Evolutionary conservation across 2,888 invertebrate genomes (phyloP), one percentile per base, ranked within the genome.

Genomic region (Athripsodes cinereus): DNA sequence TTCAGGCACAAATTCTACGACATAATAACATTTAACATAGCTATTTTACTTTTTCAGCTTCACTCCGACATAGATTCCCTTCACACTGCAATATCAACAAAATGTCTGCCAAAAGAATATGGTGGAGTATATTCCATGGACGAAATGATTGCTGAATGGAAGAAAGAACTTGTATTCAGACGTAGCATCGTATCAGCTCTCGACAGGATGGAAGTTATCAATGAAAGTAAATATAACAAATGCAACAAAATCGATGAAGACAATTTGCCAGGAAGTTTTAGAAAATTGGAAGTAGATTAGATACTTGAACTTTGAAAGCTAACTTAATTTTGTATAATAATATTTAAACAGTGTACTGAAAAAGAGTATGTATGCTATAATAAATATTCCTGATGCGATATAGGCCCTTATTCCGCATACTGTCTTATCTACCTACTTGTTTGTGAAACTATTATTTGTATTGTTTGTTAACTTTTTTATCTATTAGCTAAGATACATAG

Each of bases 81-180:
- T 8, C 78, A 81, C 62, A 79, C 83, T 62, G 70, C 75, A 52
- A 70, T 90, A 2, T 84, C 86, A 64, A 67, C 75, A 0, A 75
- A 76, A 11, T 85, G 88, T 60, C 74, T 92, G 46, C 91, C 92
- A 0, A 76, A 81, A 22, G 84, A 84, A 66, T 84, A 86, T 68
- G 91, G 91, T 1, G 91, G 91, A 1, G 73, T 75, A 2, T 81
- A 89, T 66, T 82, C 87, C 8, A 74, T 84, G 69, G 76, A 81
- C 22, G 85, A 87, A 62, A 90, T 92, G 88, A 81, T 90, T 13
- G 78, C 78, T 52, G 74, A 80, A 65, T 90, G 88, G 75, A 83
- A 83, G 66, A 74, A 80, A 35, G 81, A 90, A 65, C 68, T 90
- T 31, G 70, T 73, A 3, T 74, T 76, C 2, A 85, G 85, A 65